A percentile compares a stretch with the other conserved stretches of the same genome.
phyloP scores from a whole-genome alignment of 2,888 invertebrate genomes.

The Lymantria dispar region DNA sequence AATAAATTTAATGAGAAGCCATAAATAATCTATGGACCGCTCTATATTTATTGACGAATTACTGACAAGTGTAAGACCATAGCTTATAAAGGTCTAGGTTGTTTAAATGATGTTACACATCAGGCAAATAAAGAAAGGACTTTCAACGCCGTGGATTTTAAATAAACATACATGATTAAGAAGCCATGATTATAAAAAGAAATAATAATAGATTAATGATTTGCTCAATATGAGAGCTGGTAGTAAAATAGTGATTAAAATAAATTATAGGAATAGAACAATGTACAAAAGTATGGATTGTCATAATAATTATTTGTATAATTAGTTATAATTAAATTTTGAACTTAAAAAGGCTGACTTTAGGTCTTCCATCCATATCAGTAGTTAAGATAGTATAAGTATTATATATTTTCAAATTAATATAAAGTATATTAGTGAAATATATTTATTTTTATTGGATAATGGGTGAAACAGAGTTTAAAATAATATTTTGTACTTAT shows the following conservation, averaged over 20 bases:
- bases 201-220: not conserved
- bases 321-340: conserved; percentile 17
- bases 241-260: conserved; percentile 8
- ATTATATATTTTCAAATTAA: not conserved
- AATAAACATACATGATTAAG: not conserved
- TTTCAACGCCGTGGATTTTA: not conserved
- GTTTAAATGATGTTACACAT: not conserved
- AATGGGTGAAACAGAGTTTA: not conserved
- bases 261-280: conserved; percentile 21
- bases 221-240: conserved; percentile 7
- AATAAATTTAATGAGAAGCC: no score
- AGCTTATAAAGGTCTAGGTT: not conserved
- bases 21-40: no score
- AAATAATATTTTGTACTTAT: not conserved
- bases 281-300: conserved; percentile 46
- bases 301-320: conserved; percentile 33
- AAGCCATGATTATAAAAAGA: not conserved
- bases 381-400: conserved; percentile 8
- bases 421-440: not conserved
- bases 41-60: no score
- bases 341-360: conserved; percentile 38
- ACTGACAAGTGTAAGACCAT: no score
- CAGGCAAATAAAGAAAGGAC: not conserved
- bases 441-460: not conserved
- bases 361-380: conserved; percentile 41